A percentile compares a stretch with the other conserved stretches of the same genome.
These are phyloP conservation scores for Turritopsis rubra DNA, from an alignment of 30 jellyfish, hydroid and myxozoan species.

Conservation along the genomic window DNA sequence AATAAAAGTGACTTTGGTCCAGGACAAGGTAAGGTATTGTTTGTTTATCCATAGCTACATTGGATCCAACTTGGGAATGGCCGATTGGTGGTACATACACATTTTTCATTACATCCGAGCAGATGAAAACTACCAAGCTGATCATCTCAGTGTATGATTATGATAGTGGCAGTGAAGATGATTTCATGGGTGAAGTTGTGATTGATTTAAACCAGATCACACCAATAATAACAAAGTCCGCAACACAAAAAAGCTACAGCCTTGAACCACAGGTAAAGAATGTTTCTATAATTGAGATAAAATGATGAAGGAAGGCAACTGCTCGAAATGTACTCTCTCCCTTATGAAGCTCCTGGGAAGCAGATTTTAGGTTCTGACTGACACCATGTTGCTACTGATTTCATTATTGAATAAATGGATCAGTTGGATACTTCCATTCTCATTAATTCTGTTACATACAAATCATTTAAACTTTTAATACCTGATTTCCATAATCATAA, in stretches of 20 bases:
- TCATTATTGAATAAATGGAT: too few species aligned
- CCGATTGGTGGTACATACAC: slow-evolving; percentile 50
- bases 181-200: slow-evolving; percentile 90
- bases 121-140: slow-evolving; percentile 46
- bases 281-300: background rate
- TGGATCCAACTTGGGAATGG: slow-evolving; percentile 71
- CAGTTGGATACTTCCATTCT: too few species aligned
- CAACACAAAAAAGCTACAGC: slow-evolving; percentile 37
- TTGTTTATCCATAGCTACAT: slow-evolving; percentile 37
- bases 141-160: slow-evolving; percentile 48
- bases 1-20: too few species aligned
- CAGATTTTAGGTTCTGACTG: too few species aligned
- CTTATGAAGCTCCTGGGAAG: too few species aligned
- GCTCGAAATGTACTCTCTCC: too few species aligned
- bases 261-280: slow-evolving; percentile 57
- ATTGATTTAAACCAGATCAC: slow-evolving; percentile 49
- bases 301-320: too few species aligned
- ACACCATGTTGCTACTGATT: too few species aligned
- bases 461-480: too few species aligned
- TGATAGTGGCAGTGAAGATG: slow-evolving; percentile 58
- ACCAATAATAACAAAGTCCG: slow-evolving; percentile 47
- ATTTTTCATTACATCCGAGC: slow-evolving; percentile 45
- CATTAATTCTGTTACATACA: too few species aligned
- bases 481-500: too few species aligned
- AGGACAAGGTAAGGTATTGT: background rate